phyloP scores from a whole-genome alignment of 2,113 vertebrate species.

The Apodemus speciosus region DNA sequence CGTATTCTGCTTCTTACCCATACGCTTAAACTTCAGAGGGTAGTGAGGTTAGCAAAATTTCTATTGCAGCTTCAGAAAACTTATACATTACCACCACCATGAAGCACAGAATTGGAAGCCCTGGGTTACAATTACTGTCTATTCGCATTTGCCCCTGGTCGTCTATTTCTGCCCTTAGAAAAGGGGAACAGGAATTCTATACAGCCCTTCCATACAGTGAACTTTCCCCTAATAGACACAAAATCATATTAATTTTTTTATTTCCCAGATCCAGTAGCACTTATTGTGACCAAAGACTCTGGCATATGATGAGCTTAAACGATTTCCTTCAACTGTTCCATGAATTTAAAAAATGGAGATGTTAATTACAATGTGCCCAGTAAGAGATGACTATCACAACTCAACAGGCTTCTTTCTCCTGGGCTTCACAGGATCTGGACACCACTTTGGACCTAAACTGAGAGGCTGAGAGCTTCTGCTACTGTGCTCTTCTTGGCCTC shows the following conservation, averaged over 20 bases:
- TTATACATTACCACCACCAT: background rate
- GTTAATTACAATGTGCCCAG: conserved; percentile 14
- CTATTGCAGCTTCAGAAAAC: background rate
- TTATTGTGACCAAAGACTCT: conserved; percentile 46
- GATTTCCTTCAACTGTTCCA: conserved; percentile 56
- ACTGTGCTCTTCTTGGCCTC: conserved; percentile 9
- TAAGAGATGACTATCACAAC: background rate
- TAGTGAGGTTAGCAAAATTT: conserved; percentile 42
- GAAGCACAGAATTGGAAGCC: conserved; percentile 5
- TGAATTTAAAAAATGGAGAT: conserved; percentile 39
- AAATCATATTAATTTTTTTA: conserved; percentile 29
- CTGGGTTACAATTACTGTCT: background rate
- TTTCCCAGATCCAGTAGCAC: conserved; percentile 28
- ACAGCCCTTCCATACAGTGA: background rate
- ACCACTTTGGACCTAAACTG: background rate
- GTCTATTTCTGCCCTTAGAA: conserved; percentile 43
- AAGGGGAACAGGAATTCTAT: conserved; percentile 37
- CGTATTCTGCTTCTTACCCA: background rate
- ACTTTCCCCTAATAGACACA: conserved; percentile 43
- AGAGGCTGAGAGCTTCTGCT: conserved; percentile 22
- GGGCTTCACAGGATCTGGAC: conserved; percentile 28
- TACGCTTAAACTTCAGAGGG: conserved; percentile 22
- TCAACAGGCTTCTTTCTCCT: background rate
- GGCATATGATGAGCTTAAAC: conserved; percentile 28
- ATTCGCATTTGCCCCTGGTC: conserved; percentile 7